Evolutionary conservation across 2,888 invertebrate genomes (phyloP).

Genomic region (Trachelus iudaicus): DNA sequence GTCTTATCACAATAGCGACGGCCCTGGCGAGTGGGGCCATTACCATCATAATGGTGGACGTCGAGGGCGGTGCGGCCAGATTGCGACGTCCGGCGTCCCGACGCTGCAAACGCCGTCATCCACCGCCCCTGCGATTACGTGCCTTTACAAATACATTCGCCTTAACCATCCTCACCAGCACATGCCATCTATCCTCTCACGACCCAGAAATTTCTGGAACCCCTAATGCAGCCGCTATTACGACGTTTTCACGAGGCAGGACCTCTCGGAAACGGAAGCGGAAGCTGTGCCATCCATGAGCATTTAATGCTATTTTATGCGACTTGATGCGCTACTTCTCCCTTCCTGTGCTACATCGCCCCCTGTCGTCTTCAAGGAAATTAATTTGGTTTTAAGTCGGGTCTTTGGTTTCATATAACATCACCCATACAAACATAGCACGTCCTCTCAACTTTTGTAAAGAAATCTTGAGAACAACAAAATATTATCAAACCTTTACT

Average conservation of each 20-base stretch:
- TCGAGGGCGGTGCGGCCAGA: constrained; percentile 41
- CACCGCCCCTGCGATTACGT: constrained; percentile 52
- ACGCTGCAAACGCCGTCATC: constrained; percentile 36
- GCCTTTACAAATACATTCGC: constrained; percentile 35
- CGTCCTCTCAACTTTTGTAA: too few relatives aligned
- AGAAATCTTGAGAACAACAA: too few relatives aligned
- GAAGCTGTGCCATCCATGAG: constrained; percentile 10
- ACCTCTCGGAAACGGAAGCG: constrained; percentile 41
- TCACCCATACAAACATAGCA: too few relatives aligned
- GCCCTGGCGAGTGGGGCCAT: constrained; percentile 27
- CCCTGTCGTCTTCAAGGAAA: too few relatives aligned
- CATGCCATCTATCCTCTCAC: constrained; percentile 32
- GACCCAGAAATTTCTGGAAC: constrained; percentile 40
- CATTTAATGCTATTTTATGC: too few relatives aligned
- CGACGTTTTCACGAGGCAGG: constrained; percentile 47
- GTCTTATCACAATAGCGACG: too few relatives aligned
- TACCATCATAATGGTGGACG: constrained; percentile 50
- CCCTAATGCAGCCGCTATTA: constrained; percentile 47
- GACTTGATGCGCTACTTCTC: too few relatives aligned
- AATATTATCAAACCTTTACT: too few relatives aligned
- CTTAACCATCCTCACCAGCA: constrained; percentile 25
- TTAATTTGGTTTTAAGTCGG: too few relatives aligned
- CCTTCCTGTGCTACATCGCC: too few relatives aligned
- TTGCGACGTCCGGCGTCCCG: constrained; percentile 57
- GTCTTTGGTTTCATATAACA: too few relatives aligned